A percentile compares a stretch with the other conserved stretches of the same genome.
Conservation (phyloP, 2,888 invertebrate genomes). For the Drosophila rubida region DNA sequence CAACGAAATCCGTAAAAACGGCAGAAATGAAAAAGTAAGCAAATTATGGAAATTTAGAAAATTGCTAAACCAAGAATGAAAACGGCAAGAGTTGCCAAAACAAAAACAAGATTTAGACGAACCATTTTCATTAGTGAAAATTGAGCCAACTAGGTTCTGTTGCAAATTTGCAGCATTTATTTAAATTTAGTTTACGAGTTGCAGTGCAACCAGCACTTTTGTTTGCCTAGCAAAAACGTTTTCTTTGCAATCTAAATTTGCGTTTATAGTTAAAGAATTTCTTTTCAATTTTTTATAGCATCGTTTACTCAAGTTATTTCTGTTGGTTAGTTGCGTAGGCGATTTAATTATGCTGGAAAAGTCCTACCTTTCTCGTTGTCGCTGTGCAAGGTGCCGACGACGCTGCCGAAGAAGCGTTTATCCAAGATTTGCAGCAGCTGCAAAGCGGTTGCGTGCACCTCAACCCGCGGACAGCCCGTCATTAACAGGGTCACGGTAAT, state of each 20-base stretch:
- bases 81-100: background rate
- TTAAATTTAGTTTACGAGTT: background rate
- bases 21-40: background rate
- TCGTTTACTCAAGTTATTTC: background rate
- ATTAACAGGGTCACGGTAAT: conserved; percentile 98
- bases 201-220: background rate
- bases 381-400: conserved; percentile 87
- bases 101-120: background rate
- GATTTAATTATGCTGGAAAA: conserved; percentile 24
- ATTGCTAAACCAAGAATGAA: background rate
- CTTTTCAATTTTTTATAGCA: background rate
- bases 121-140: background rate
- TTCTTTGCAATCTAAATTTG: background rate
- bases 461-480: conserved; percentile 96
- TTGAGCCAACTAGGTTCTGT: no score
- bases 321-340: background rate
- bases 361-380: conserved; percentile 91
- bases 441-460: conserved; percentile 96
- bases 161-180: background rate
- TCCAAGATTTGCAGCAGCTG: conserved; percentile 97
- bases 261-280: background rate
- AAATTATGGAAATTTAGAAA: conserved; percentile 3
- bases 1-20: background rate
- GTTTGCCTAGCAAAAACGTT: background rate
- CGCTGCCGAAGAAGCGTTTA: conserved; percentile 96